phyloP scores from a whole-genome alignment of 2,888 invertebrate genomes.

The Timema podura region DNA sequence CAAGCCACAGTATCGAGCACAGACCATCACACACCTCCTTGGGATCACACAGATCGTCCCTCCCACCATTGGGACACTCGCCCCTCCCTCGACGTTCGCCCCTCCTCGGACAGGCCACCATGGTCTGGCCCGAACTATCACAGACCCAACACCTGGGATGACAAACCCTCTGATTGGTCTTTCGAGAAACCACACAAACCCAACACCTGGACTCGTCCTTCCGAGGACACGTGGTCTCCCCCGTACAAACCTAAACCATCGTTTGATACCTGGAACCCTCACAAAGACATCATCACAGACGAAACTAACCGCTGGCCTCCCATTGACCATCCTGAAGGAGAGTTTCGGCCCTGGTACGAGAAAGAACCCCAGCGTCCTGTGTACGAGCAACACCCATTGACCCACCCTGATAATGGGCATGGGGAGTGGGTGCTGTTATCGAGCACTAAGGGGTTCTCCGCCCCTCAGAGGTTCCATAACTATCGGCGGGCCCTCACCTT shows the following conservation, averaged over 20 bases:
- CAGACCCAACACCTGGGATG: conserved; percentile 14
- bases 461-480: conserved; percentile 43
- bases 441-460: conserved; percentile 70
- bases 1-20: conserved; percentile 57
- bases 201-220: conserved; percentile 20
- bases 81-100: conserved; percentile 8
- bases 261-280: too few relatives aligned
- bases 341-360: conserved; percentile 8
- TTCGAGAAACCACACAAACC: conserved; percentile 27
- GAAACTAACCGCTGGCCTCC: conserved; percentile 3
- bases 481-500: conserved; percentile 46
- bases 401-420: conserved; percentile 61
- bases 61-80: conserved; percentile 15
- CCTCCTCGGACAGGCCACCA: too few relatives aligned
- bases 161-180: background rate
- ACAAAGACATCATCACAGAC: too few relatives aligned
- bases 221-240: conserved; percentile 41
- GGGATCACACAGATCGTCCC: background rate
- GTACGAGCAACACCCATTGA: conserved; percentile 46
- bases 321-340: background rate
- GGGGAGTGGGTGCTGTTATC: conserved; percentile 76
- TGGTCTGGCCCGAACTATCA: conserved; percentile 13
- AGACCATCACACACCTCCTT: conserved; percentile 34
- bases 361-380: background rate
- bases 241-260: conserved; percentile 9